Conservation (phyloP, 1,140 invertebrate species). For the Paraescarpia echinospica region DNA sequence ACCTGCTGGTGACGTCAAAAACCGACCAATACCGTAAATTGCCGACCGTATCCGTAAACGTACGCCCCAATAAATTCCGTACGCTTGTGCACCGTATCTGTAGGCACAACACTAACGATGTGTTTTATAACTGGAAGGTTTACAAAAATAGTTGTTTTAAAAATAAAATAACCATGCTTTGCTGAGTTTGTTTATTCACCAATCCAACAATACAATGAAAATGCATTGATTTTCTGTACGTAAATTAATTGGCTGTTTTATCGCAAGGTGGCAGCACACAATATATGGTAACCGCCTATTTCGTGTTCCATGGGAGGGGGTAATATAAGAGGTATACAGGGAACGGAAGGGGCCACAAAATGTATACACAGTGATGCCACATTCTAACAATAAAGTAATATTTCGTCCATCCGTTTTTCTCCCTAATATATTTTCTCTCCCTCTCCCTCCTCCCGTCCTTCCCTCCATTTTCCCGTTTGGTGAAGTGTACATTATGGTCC, state of each 20-base stretch:
- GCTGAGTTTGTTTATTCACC: not conserved
- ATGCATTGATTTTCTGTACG: not conserved
- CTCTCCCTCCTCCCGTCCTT: too few relatives aligned
- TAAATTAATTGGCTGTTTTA: not conserved
- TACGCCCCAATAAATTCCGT: not conserved
- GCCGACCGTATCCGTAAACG: not conserved
- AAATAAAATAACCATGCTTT: not conserved
- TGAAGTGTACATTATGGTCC: too few relatives aligned
- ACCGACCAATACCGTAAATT: not conserved
- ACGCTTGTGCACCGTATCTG: not conserved
- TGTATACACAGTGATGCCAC: too few relatives aligned
- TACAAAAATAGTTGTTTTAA: not conserved
- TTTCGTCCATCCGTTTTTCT: too few relatives aligned
- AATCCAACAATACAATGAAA: not conserved
- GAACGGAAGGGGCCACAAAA: too few relatives aligned
- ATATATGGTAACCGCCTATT: too few relatives aligned
- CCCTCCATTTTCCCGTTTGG: too few relatives aligned
- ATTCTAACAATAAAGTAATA: too few relatives aligned
- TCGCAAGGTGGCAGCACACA: not conserved
- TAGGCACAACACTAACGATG: not conserved
- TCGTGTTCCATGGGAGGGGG: too few relatives aligned
- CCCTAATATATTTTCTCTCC: too few relatives aligned
- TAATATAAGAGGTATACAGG: too few relatives aligned
- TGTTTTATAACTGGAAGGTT: not conserved
- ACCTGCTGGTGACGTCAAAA: constrained; percentile 2